Percentiles rank a stretch among this genome's conserved stretches.
These are phyloP conservation scores for Acanthosepion pharaonis DNA, from an alignment of 2,888 invertebrate genomes.

Conservation along the genomic window DNA sequence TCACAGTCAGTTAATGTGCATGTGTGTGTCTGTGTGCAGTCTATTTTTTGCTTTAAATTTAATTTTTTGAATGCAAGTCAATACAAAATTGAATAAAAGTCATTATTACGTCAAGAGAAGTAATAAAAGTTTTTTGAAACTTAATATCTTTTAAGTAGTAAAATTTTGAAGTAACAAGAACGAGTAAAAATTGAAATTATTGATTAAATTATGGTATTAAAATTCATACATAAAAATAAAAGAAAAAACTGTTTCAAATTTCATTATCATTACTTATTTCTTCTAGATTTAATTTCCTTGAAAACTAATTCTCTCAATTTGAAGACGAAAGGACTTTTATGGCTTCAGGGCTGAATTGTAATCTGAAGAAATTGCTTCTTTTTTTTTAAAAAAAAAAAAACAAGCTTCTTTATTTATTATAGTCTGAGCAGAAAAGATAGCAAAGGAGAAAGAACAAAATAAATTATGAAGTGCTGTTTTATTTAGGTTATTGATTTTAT, in stretches of 20 bases:
- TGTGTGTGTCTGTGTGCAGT: too few species aligned
- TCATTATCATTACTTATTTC: neutral
- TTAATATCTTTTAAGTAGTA: too few species aligned
- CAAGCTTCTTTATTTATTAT: neutral
- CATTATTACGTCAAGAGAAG: too few species aligned
- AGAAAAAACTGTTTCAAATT: neutral
- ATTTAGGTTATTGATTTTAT: neutral
- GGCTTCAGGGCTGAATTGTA: neutral
- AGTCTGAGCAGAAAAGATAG: neutral
- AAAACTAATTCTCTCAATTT: neutral
- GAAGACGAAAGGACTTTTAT: neutral
- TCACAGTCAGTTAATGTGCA: too few species aligned
- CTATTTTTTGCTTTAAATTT: too few species aligned
- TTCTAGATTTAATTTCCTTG: neutral
- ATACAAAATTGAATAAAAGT: too few species aligned
- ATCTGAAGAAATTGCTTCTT: neutral
- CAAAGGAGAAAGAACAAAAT: neutral
- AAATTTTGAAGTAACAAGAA: too few species aligned
- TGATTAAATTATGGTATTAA: neutral
- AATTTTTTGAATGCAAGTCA: too few species aligned
- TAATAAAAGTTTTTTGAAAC: too few species aligned
- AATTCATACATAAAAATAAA: neutral
- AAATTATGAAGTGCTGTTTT: neutral
- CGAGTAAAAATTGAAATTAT: too few species aligned
- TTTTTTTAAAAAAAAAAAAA: neutral